A percentile compares a stretch with the other conserved stretches of the same genome.
phyloP scores from a whole-genome alignment of 2,888 invertebrate species.

The Dolichopus griseipennis region DNA sequence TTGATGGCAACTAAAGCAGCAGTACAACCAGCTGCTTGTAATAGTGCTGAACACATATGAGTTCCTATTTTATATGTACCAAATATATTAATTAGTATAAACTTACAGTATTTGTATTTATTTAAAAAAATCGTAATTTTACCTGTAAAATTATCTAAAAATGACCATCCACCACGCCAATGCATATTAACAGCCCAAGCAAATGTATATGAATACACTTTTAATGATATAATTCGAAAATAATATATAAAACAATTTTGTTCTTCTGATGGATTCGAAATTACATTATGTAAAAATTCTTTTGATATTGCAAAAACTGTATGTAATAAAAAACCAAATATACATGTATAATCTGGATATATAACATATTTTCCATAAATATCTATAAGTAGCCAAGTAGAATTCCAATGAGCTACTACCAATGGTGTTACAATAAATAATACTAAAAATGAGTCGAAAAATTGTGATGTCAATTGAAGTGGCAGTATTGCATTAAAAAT shows the following conservation, averaged over 20 bases:
- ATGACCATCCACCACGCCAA: conserved; percentile 35
- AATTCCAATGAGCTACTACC: conserved; percentile 49
- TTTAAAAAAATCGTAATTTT: conserved; percentile 7
- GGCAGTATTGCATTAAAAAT: neutral
- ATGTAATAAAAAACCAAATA: conserved; percentile 49
- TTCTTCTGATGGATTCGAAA: conserved; percentile 20
- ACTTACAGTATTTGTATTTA: too few species aligned
- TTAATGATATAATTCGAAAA: conserved; percentile 19
- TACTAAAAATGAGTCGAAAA: conserved; percentile 21
- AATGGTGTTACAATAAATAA: conserved; percentile 36
- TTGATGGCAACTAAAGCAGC: conserved; percentile 31
- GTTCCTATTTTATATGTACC: conserved; percentile 14
- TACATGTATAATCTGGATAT: conserved; percentile 33
- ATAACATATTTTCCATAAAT: conserved; percentile 41
- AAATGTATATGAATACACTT: conserved; percentile 45
- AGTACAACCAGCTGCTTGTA: conserved; percentile 22
- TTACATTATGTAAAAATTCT: conserved; percentile 36
- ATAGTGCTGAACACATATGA: conserved; percentile 18
- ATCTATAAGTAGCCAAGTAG: conserved; percentile 48
- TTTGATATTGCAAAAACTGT: conserved; percentile 50
- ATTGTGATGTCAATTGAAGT: neutral
- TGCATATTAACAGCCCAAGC: conserved; percentile 46
- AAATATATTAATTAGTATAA: too few species aligned
- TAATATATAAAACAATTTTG: conserved; percentile 15
- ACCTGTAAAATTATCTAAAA: conserved; percentile 21